phyloP scores from a whole-genome alignment of 2,888 invertebrate species.

The Phyllotreta cruciferae region DNA sequence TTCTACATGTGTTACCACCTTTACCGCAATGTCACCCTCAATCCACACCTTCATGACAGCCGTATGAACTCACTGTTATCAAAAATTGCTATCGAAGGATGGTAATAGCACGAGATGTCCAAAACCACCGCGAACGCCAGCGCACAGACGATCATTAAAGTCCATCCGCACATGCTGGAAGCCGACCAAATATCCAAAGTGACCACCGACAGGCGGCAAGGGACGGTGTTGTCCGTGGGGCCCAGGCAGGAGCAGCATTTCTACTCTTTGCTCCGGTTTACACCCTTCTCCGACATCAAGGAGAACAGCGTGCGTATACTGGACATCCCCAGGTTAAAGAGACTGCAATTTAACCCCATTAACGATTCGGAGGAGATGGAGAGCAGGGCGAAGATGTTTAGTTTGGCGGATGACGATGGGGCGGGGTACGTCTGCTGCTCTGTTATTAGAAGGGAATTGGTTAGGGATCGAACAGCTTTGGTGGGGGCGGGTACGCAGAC shows the following conservation, averaged over 20 bases:
- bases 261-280: conserved; percentile 43
- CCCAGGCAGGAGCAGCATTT: conserved; percentile 38
- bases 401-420: conserved; percentile 45
- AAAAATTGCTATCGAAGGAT: too few relatives aligned
- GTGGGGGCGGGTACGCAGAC: conserved; percentile 40
- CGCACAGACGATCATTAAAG: conserved; percentile 46
- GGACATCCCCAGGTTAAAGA: conserved; percentile 43
- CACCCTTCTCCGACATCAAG: conserved; percentile 45
- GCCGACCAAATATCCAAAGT: conserved; percentile 31
- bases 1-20: too few relatives aligned
- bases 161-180: conserved; percentile 42
- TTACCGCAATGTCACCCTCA: too few relatives aligned
- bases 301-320: conserved; percentile 38
- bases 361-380: conserved; percentile 17
- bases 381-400: conserved; percentile 28
- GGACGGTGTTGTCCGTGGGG: conserved; percentile 34
- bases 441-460: conserved; percentile 33
- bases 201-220: conserved; percentile 39
- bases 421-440: conserved; percentile 41
- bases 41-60: too few relatives aligned
- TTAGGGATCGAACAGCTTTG: conserved; percentile 15
- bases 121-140: conserved; percentile 33
- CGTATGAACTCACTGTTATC: too few relatives aligned
- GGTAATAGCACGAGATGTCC: conserved; percentile 15
- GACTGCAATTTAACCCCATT: conserved; percentile 35